These are phyloP conservation scores for Oreonectes daqikongensis DNA, from an alignment of 2,797 vertebrate genomes.

Conservation along the genomic window DNA sequence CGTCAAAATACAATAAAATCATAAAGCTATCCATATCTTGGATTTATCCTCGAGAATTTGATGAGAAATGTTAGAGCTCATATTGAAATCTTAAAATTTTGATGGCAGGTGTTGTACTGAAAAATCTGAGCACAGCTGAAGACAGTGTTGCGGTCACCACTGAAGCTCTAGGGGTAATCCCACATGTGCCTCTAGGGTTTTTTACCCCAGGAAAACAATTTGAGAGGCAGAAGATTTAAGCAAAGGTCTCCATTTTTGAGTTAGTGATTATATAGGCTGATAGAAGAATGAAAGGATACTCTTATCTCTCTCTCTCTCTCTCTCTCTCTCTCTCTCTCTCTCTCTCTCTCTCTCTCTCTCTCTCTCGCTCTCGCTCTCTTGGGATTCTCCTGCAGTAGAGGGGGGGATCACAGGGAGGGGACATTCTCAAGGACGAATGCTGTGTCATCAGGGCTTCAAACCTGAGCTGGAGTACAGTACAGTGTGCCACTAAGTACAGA, in stretches of 20 bases:
- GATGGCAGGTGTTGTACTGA: neutral
- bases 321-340: neutral
- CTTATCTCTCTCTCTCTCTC: neutral
- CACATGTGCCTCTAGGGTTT: neutral
- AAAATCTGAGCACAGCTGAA: neutral
- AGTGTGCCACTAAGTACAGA: slow-evolving; percentile 4
- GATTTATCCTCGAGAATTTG: neutral
- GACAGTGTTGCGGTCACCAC: neutral
- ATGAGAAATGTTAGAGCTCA: neutral
- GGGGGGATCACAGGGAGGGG: slow-evolving; percentile 38
- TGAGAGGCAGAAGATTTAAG: neutral
- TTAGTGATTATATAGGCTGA: neutral
- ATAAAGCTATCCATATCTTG: neutral
- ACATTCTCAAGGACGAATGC: slow-evolving; percentile 53
- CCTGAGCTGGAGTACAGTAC: slow-evolving; percentile 5
- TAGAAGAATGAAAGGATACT: slow-evolving; percentile 7
- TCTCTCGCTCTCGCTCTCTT: neutral
- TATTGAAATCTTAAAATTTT: neutral
- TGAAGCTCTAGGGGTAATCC: neutral
- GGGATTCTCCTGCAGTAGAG: slow-evolving; percentile 39
- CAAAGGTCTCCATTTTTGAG: no score
- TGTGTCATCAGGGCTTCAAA: slow-evolving; percentile 34
- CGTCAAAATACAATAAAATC: neutral
- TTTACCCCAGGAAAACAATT: neutral
- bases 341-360: neutral